Evolutionary conservation across 2,113 vertebrate species (phyloP).

Genomic region (Heptranchias perlo): DNA sequence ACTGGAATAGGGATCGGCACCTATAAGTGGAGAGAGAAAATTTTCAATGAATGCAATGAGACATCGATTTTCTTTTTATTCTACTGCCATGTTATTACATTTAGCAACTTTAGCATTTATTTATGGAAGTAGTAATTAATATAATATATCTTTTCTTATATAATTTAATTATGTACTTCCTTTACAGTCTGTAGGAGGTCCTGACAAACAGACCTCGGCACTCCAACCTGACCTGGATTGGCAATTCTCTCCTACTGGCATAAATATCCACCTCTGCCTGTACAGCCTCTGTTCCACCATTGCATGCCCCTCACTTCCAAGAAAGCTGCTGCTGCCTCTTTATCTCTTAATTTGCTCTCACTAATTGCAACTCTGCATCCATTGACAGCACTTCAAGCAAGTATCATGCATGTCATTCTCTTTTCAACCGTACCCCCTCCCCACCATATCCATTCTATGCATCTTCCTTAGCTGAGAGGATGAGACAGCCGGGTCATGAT

Average conservation of each 20-base stretch:
- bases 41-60: not conserved
- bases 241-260: not conserved
- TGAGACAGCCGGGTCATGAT: no score
- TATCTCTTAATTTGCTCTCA: not conserved
- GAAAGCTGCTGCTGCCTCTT: not conserved
- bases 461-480: not conserved
- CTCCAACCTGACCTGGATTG: not conserved
- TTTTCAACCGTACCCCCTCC: not conserved
- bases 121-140: not conserved
- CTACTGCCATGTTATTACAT: not conserved
- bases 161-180: not conserved
- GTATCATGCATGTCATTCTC: not conserved
- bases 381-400: not conserved
- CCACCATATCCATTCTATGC: not conserved
- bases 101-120: not conserved
- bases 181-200: not conserved
- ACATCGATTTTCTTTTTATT: not conserved
- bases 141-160: not conserved
- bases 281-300: not conserved
- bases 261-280: not conserved
- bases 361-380: not conserved
- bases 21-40: slow-evolving; percentile 50
- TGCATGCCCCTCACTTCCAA: not conserved
- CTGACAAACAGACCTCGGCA: not conserved
- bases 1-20: slow-evolving; percentile 73